Evolutionary conservation across 2,113 vertebrate genomes (phyloP).

Genomic region (Ursus arctos): DNA sequence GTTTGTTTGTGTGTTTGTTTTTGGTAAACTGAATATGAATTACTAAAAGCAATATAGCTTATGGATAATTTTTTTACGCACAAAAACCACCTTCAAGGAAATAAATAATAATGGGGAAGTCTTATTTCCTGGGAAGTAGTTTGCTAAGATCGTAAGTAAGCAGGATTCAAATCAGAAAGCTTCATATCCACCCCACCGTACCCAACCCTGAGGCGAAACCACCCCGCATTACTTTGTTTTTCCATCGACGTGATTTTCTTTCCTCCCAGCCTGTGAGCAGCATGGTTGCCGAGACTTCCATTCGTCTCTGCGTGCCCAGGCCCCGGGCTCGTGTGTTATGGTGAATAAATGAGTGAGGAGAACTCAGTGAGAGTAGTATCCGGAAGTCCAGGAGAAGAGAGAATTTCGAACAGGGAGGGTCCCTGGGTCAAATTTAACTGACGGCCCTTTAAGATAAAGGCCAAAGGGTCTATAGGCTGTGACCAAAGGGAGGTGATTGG

Average conservation of each 20-base stretch:
- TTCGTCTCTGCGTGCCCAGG: not conserved
- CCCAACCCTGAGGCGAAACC: not conserved
- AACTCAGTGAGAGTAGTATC: not conserved
- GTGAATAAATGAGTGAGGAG: not conserved
- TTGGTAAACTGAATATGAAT: no score
- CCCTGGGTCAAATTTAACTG: not conserved
- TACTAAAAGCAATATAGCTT: not conserved
- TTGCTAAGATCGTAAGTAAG: not conserved
- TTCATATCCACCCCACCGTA: not conserved
- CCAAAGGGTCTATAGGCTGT: not conserved
- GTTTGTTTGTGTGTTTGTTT: no score
- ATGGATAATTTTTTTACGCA: not conserved
- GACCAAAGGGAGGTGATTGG: not conserved
- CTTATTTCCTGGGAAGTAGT: not conserved
- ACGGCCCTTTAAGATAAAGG: not conserved
- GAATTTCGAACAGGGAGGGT: not conserved
- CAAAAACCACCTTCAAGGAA: not conserved
- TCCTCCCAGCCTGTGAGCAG: not conserved
- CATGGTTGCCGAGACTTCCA: not conserved
- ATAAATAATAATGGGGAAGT: not conserved
- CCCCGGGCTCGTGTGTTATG: not conserved
- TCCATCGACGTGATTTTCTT: not conserved
- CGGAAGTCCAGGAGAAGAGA: not conserved
- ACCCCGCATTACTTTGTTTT: not conserved
- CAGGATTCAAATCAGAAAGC: not conserved